Base-by-base conservation (phyloP, 2,113 vertebrate species). In the Ciconia maguari region DNA sequence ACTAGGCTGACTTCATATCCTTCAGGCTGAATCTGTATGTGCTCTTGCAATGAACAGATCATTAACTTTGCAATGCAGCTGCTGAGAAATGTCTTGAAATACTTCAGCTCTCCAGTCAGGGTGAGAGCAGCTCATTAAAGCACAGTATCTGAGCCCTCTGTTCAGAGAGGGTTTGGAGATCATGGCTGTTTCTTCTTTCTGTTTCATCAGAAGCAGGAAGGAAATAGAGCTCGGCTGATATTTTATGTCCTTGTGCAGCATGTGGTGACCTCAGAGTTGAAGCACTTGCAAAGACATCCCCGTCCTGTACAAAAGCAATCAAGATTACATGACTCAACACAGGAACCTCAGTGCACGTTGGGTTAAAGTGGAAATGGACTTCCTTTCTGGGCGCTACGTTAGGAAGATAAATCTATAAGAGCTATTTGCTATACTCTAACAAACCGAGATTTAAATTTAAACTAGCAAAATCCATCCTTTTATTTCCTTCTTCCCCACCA, bases 71-170 rank as follows among this genome's bases (percentile, higher is more conserved):
- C 65, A 82, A 34, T 75, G 69, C 76, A 89, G 92, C 92, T 96
- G 86, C 77, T 58, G 83, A 87, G 94, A 89, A 65, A 92, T 30
- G 36, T 20, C 91, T 93, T 94, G 69, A 97, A 97, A 94, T 72
- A 69, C 74, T 94, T 93, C 92, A 82, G 86, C 72, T 78, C 89
- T 89, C 49, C 52, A 29, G 44, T 17, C 77, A 21, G 65, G 89
- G 72, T 29, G 81, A 72, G 65, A 85, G 85, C 88, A 95, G 93
- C 84, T 97, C 93, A 58, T 94, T 93, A 94, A 69, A 94, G 66
- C 34, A 7, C 69, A 38, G 21, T 16, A 11, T 44, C 69, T 58
- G 87, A 91, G 86, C 68, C 42, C 68, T 54, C 44, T 91, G 29
- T 78, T 94, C 86, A 75, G 89, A 87, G 64, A 32, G 22, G 30